Evolutionary conservation across 2,113 vertebrate genomes (phyloP), one percentile per base, ranked within the genome.

Genomic region (Lucifuga dentata): DNA sequence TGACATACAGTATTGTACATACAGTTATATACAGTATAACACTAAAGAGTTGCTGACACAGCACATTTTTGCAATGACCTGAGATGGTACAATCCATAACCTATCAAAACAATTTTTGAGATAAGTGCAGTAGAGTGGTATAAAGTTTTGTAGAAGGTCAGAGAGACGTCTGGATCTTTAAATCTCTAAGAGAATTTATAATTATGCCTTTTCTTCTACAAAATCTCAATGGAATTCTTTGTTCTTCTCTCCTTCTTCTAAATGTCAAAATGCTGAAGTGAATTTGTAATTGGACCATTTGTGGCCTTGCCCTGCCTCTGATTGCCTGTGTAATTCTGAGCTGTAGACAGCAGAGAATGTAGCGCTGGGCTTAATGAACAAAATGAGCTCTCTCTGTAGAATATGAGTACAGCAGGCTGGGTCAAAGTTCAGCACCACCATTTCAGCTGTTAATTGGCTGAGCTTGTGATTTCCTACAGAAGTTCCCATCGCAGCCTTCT

Each of bases 371-470:
- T 73, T 90, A 90, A 91, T 90, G 86, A 89, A 90, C 68, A 80
- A 80, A 87, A 88, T 58, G 80, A 88, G 68, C 78, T 71, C 71
- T 86, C 88, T 80, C 87, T 73, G 56, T 49, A 68, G 85, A 83
- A 79, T 80, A 52, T 72, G 79, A 73, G 56, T 73, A 80, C 76
- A 86, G 80, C 72, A 65, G 67, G 39, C 48, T 19, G 63, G 86
- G 86, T 87, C 81, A 83, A 53, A 87, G 89, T 77, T 90, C 73
- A 86, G 62, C 52, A 21, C 17, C 44, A 64, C 64, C 80, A 59
- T 84, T 88, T 89, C 80, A 80, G 72, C 58, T 69, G 63, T 62
- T 92, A 92, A 91, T 92, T 91, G 88, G 84, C 72, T 76, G 58
- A 84, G 80, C 68, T 80, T 83, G 81, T 75, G 69, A 88, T 86